Base-by-base conservation (phyloP, 2,797 vertebrate genomes). In the Luscinia megarhynchos region DNA sequence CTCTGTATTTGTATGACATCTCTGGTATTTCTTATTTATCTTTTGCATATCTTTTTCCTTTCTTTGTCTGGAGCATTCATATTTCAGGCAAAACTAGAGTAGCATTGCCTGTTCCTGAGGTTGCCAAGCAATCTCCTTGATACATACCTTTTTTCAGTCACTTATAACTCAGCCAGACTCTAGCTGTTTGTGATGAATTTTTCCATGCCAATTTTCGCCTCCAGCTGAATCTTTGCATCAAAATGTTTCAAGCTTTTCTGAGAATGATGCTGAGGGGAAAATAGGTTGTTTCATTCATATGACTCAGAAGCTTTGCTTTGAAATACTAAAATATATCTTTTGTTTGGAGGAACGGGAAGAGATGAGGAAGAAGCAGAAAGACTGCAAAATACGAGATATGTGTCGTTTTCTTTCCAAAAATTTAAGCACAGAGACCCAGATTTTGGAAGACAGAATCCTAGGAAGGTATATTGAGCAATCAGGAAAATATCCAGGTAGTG, bases 161-260 rank as follows among this genome's bases (percentile, higher is more conserved):
- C 90, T 95, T 95, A 75, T 69, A 88, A 84, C 66, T 86, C 85
- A 88, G n/a, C n/a, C 82, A 94, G 73, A 34, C 45, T 92, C 67
- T 80, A 83, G 68, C 34, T 72, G 80, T 90, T 93, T 11, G 19
- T 89, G 76, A 91, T 89, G 34, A 96, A 87, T 95, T 89, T 92
- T 91, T 91, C 89, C 73, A 54, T 83, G 76, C 68, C 75, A 78
- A 50, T 91, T 93, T 93, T 68, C 89, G 84, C 93, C 87, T 95
- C 54, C 79, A 94, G 89, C 84, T 92, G 87, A 91, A 94, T 94
- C 75, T 94, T 92, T 83, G 89, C 66, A 83, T 93, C 6, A 13
- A 50, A 83, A 87, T 46, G 12, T 93, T 93, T 85, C 64, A 83
- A 87, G 68, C 38, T 80, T 92, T 89, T 85, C 62, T 93, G 75